Base-by-base conservation (phyloP, 2,888 invertebrate species). In the Mythimna ferrago region DNA sequence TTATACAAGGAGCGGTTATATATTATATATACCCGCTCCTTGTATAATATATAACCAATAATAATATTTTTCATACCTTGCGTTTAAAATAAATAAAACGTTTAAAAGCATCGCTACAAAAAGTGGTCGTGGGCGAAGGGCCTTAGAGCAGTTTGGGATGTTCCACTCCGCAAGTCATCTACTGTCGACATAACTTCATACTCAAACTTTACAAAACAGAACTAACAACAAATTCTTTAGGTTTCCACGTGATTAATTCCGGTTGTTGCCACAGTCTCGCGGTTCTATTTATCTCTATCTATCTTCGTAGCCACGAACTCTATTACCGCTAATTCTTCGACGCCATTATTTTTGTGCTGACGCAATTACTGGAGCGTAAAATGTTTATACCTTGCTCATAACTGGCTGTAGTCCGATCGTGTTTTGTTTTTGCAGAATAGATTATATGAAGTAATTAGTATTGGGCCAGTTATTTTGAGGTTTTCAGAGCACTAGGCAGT, bases 301-400 rank as follows among this genome's bases (percentile, higher is more conserved):
- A 82, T 79, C 80, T 83, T 79, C 69, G 72, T 44, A 75, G 56
- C 73, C 67, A 35, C 79, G 62, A 77, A 67, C 58, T 73, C 74
- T 75, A 82, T 81, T 80, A 73, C 54, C 44, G 66, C 62, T 80
- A 81, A 83, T 80, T 77, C 71, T 54, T 63, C 58, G 61, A 63
- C 60, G 66, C 62, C 67, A 78, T 78, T 78, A 76, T 76, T 78
- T 81, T 81, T 73, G 11, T 73, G 78, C 78, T 81, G 84, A 84
- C 66, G 62, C 56, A 60, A 71, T 69, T 67, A 69, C 58, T 57
- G 26, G 65, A 71, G 54, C 57, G 62, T 66, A 63, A 64, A 73
- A 81, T 48, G 58, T 68, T 71, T 78, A 41, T 57, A 53, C 57
- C 58, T 61, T 5, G 32, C 19, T 48, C 60, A 54, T 73, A 73